Conservation (phyloP, 2,113 vertebrate genomes). For the Melanotaenia duboulayi region DNA sequence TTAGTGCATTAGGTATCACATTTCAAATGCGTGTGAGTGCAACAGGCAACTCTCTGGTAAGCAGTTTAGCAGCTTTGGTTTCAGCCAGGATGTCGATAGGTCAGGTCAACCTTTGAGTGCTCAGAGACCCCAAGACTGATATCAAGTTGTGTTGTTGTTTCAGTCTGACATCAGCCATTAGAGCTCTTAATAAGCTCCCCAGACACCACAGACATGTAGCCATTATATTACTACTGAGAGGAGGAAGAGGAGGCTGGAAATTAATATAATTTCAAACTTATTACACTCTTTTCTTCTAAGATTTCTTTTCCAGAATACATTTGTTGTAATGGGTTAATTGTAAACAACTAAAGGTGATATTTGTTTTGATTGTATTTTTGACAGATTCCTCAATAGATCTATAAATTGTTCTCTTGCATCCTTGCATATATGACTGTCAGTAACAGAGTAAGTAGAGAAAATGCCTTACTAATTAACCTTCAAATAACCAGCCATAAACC, state of each 20-base stretch:
- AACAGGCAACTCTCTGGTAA: slow-evolving; percentile 34
- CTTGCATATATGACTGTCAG: neutral
- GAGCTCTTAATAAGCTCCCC: slow-evolving; percentile 66
- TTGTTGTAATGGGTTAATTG: neutral
- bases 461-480: slow-evolving; percentile 15
- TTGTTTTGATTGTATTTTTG: neutral
- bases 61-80: slow-evolving; percentile 64
- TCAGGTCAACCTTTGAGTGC: slow-evolving; percentile 62
- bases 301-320: slow-evolving; percentile 4
- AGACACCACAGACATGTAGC: slow-evolving; percentile 56
- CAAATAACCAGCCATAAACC: slow-evolving; percentile 10
- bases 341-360: neutral
- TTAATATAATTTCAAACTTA: slow-evolving; percentile 16
- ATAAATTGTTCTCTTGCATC: neutral
- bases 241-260: slow-evolving; percentile 6
- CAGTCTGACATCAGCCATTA: slow-evolving; percentile 38
- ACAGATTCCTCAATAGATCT: neutral
- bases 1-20: slow-evolving; percentile 2
- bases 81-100: slow-evolving; percentile 61
- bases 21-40: slow-evolving; percentile 49
- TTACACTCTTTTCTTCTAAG: neutral
- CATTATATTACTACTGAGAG: slow-evolving; percentile 28
- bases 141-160: slow-evolving; percentile 70
- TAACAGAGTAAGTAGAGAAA: slow-evolving; percentile 12
- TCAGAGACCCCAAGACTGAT: slow-evolving; percentile 40